Evolutionary conservation across 1,140 invertebrate genomes (phyloP).

Genomic region (Papilio polyxenes): DNA sequence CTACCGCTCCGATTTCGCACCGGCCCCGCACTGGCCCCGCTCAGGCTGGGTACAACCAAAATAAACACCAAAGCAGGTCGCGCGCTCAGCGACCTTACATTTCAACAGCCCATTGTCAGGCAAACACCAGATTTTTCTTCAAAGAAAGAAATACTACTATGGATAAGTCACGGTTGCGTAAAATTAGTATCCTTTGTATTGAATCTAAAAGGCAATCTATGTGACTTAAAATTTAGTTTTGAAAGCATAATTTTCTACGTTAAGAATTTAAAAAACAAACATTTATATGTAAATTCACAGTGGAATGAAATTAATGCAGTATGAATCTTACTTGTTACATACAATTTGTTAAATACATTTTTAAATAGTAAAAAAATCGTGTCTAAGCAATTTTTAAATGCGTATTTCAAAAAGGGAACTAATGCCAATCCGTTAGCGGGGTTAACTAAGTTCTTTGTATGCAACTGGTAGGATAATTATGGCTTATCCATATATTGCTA

Average conservation of each 20-base stretch:
- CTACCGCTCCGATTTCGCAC: not conserved
- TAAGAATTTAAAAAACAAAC: no score
- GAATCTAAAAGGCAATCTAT: not conserved
- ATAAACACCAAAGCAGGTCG: constrained; percentile 50
- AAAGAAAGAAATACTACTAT: constrained; percentile 43
- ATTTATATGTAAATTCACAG: no score
- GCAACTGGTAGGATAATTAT: not conserved
- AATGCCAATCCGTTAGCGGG: no score
- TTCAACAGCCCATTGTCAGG: constrained; percentile 61
- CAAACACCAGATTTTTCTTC: constrained; percentile 50
- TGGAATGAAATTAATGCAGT: no score
- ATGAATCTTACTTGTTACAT: no score
- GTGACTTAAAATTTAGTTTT: no score
- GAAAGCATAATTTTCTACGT: no score
- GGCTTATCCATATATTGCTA: constrained; percentile 19
- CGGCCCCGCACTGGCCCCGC: not conserved
- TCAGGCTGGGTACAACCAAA: constrained; percentile 44
- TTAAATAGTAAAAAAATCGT: no score
- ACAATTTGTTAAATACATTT: no score
- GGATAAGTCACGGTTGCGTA: constrained; percentile 42
- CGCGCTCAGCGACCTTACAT: constrained; percentile 53
- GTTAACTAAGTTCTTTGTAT: not conserved
- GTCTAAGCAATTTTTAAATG: no score
- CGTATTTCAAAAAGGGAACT: no score
- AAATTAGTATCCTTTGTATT: not conserved